A percentile compares a stretch with the other conserved stretches of the same genome.
phyloP scores from a whole-genome alignment of 2,888 invertebrate genomes.

The Lycia hirtaria region DNA sequence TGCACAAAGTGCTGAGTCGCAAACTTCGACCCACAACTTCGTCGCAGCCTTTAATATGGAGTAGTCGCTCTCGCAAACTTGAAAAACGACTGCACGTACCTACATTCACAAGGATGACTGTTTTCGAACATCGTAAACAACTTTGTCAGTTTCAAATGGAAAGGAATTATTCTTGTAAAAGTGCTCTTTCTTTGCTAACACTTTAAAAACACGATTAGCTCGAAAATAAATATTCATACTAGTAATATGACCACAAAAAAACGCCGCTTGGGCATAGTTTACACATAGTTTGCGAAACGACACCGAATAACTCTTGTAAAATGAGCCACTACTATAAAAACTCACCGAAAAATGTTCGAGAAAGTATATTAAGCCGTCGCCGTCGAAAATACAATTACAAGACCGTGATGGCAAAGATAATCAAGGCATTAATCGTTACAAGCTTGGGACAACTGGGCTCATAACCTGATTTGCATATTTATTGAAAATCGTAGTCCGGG shows the following conservation, averaged over 20 bases:
- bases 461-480: slow-evolving; percentile 69
- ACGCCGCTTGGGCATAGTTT: slow-evolving; percentile 62
- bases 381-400: slow-evolving; percentile 53
- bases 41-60: slow-evolving; percentile 67
- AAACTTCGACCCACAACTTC: slow-evolving; percentile 59
- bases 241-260: slow-evolving; percentile 47
- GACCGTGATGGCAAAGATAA: slow-evolving; percentile 54
- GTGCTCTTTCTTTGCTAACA: slow-evolving; percentile 47
- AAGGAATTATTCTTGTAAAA: slow-evolving; percentile 61
- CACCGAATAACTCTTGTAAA: slow-evolving; percentile 56
- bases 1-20: slow-evolving; percentile 61
- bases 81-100: slow-evolving; percentile 62
- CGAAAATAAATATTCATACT: slow-evolving; percentile 47
- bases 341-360: slow-evolving; percentile 45
- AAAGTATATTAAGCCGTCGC: slow-evolving; percentile 41
- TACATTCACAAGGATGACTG: slow-evolving; percentile 52
- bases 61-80: slow-evolving; percentile 64
- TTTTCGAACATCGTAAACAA: slow-evolving; percentile 65
- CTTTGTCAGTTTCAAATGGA: slow-evolving; percentile 63
- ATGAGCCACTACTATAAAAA: slow-evolving; percentile 48
- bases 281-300: slow-evolving; percentile 59
- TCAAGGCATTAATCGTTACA: slow-evolving; percentile 57
- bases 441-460: slow-evolving; percentile 60
- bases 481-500: slow-evolving; percentile 68
- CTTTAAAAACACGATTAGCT: slow-evolving; percentile 42